Conservation (phyloP, 1,140 invertebrate genomes). For the Neodiprion fabricii region DNA sequence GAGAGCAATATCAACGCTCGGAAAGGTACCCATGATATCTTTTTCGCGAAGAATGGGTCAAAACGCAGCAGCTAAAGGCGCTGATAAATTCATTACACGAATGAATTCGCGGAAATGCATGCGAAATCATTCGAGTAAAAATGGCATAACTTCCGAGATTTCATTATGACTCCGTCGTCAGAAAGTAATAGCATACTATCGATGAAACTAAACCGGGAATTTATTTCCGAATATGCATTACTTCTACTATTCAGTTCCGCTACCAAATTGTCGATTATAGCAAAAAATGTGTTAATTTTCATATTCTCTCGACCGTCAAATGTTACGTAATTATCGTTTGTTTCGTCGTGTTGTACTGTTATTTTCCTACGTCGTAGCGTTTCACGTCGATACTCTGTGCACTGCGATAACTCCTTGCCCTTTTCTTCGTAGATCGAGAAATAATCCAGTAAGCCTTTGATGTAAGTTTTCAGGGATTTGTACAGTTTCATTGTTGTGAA, state of each 20-base stretch:
- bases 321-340: neutral
- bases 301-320: slow-evolving; percentile 1
- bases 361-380: neutral
- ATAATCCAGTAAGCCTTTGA: neutral
- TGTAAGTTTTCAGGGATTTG: slow-evolving; percentile 5
- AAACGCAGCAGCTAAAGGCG: neutral
- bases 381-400: slow-evolving; percentile 3
- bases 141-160: slow-evolving; percentile 3
- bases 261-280: slow-evolving; percentile 5
- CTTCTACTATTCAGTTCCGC: neutral
- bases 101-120: neutral
- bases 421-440: neutral
- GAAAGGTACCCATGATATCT: neutral
- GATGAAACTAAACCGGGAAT: slow-evolving; percentile 4
- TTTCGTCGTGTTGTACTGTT: neutral
- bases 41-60: neutral
- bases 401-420: neutral
- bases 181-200: neutral
- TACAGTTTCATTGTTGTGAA: slow-evolving; percentile 14
- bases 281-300: slow-evolving; percentile 8
- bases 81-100: slow-evolving; percentile 1
- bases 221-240: slow-evolving; percentile 1
- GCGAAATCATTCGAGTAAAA: neutral
- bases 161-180: neutral
- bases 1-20: slow-evolving; percentile 6